Percentiles rank a stretch among this genome's conserved stretches.
Conservation (phyloP, 2,113 vertebrate genomes). For the Eurystomus gularis region DNA sequence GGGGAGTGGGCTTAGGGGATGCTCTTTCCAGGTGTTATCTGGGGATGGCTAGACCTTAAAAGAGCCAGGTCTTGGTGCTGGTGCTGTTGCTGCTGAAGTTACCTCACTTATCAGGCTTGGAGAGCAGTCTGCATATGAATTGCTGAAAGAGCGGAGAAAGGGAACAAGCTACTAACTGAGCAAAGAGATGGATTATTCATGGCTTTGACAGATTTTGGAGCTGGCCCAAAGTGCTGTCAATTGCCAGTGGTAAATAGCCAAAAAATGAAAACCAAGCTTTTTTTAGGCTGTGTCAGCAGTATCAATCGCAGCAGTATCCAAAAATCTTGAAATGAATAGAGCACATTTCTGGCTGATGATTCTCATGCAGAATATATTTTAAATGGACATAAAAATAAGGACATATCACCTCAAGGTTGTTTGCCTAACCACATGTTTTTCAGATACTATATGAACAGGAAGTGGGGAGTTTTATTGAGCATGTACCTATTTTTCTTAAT, state of each 20-base stretch:
- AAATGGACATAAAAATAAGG: background rate
- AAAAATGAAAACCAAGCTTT: conserved; percentile 36
- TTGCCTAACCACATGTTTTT: background rate
- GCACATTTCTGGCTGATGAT: background rate
- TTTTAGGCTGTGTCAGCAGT: conserved; percentile 35
- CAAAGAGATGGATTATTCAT: conserved; percentile 9
- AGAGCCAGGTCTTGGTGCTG: background rate
- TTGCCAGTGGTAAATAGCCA: conserved; percentile 18
- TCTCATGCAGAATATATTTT: background rate
- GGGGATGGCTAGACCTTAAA: background rate
- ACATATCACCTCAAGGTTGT: background rate
- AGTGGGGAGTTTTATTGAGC: accelerated
- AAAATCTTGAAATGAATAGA: conserved; percentile 8
- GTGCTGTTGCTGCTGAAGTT: background rate
- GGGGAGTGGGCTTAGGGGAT: background rate
- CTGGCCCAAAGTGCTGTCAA: conserved; percentile 17
- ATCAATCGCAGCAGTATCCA: conserved; percentile 37
- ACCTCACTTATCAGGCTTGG: background rate
- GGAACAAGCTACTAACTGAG: conserved; percentile 1
- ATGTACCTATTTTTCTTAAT: background rate
- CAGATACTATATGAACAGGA: background rate
- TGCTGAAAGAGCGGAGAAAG: background rate
- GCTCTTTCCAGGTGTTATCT: background rate
- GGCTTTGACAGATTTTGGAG: background rate
- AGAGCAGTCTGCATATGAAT: background rate